These are phyloP conservation scores for Hydrophis major DNA, from an alignment of 2,797 vertebrate species.

Conservation along the genomic window DNA sequence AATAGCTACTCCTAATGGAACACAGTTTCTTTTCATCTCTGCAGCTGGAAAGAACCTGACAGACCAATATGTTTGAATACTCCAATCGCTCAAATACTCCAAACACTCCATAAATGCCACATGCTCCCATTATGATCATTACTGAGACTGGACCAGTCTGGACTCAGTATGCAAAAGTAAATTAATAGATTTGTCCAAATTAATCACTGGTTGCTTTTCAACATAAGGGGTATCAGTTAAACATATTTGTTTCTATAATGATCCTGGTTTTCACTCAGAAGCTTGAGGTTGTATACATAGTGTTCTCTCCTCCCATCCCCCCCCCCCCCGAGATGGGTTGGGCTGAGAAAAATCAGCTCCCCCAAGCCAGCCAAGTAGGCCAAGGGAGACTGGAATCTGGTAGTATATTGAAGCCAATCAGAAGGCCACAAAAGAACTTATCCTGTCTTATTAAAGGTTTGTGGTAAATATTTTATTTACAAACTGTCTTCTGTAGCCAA, in stretches of 20 bases:
- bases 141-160: no score
- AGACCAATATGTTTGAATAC: not conserved
- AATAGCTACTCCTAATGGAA: no score
- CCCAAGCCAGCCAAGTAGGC: not conserved
- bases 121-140: not conserved
- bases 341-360: not conserved
- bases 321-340: not conserved
- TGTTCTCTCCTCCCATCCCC: not conserved
- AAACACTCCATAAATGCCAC: no score
- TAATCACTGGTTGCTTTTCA: not conserved
- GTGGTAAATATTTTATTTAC: not conserved
- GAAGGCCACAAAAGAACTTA: not conserved
- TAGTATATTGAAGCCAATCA: not conserved
- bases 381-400: not conserved
- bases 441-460: not conserved
- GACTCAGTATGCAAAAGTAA: not conserved
- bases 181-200: not conserved
- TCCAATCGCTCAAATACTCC: not conserved
- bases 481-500: not conserved
- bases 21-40: not conserved
- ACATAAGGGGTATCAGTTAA: not conserved
- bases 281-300: not conserved
- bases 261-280: not conserved
- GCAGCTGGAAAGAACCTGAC: not conserved
- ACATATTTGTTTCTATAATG: not conserved